Evolutionary conservation across 2,888 invertebrate genomes (phyloP).

Genomic region (Xestia xanthographa): DNA sequence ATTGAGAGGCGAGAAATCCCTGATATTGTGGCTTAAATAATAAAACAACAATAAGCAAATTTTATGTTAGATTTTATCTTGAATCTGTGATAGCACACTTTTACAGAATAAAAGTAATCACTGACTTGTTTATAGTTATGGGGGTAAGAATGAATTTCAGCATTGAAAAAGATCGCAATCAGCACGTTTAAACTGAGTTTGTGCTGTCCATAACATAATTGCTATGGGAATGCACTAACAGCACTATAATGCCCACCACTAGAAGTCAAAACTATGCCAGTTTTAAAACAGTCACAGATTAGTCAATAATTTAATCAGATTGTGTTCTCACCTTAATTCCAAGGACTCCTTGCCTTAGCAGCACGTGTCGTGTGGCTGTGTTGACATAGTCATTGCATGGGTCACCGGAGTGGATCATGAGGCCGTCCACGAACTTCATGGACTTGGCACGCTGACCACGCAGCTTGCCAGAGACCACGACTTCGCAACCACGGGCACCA

Average conservation of each 20-base stretch:
- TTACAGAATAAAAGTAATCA: too few relatives aligned
- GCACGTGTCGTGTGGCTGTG: slow-evolving; percentile 99
- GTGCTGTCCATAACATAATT: background rate
- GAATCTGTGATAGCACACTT: background rate
- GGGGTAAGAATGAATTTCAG: background rate
- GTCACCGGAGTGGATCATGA: slow-evolving; percentile 99
- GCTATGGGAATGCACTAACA: background rate
- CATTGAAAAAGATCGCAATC: background rate
- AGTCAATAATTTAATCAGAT: background rate
- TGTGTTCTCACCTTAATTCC: slow-evolving; percentile 93
- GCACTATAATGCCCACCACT: background rate
- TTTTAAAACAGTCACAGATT: background rate
- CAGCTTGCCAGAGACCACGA: slow-evolving; percentile 99
- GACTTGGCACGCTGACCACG: slow-evolving; percentile 99
- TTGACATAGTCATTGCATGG: slow-evolving; percentile 99
- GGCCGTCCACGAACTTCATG: slow-evolving; percentile 99
- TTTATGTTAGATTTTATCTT: background rate
- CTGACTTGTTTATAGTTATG: too few relatives aligned
- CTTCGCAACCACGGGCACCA: slow-evolving; percentile 99
- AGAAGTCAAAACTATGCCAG: background rate
- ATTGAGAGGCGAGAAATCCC: slow-evolving; percentile 81
- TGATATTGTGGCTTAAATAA: slow-evolving; percentile 83
- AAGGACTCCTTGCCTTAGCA: slow-evolving; percentile 96
- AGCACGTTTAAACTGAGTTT: background rate
- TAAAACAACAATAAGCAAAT: background rate